phyloP scores from a whole-genome alignment of 1,140 invertebrate genomes.

The Pseudachorutes palmiensis region DNA sequence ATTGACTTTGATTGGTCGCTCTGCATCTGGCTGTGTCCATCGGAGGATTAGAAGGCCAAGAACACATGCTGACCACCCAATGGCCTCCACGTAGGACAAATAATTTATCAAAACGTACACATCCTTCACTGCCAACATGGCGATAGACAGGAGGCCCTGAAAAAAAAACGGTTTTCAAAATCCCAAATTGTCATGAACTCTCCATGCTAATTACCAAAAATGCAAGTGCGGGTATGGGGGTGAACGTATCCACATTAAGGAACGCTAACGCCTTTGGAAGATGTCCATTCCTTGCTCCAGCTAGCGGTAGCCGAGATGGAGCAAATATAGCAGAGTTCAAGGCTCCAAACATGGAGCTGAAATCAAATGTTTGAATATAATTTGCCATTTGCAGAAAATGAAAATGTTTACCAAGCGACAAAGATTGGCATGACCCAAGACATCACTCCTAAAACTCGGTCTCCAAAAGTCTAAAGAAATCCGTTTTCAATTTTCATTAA shows the following conservation, averaged over 20 bases:
- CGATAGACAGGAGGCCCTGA: conserved; percentile 49
- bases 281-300: conserved; percentile 81
- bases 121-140: conserved; percentile 55
- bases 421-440: conserved; percentile 72
- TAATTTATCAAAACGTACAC: conserved; percentile 88
- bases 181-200: neutral
- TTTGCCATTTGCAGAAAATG: neutral
- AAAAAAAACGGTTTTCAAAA: conserved; percentile 2
- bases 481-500: neutral
- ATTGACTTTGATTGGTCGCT: conserved; percentile 77
- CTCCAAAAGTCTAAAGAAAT: conserved; percentile 54
- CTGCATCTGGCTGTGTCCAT: conserved; percentile 67
- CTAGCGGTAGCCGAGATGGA: conserved; percentile 78
- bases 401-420: conserved; percentile 51
- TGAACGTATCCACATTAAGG: conserved; percentile 69
- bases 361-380: too few relatives aligned
- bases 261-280: conserved; percentile 74
- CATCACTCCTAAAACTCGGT: conserved; percentile 59
- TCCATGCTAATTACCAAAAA: conserved; percentile 59
- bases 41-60: conserved; percentile 77
- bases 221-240: conserved; percentile 73
- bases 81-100: conserved; percentile 83
- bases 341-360: conserved; percentile 64
- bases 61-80: conserved; percentile 83
- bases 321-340: conserved; percentile 80